Conservation (phyloP, 1,140 invertebrate genomes). For the Thaumatotibia leucotreta region DNA sequence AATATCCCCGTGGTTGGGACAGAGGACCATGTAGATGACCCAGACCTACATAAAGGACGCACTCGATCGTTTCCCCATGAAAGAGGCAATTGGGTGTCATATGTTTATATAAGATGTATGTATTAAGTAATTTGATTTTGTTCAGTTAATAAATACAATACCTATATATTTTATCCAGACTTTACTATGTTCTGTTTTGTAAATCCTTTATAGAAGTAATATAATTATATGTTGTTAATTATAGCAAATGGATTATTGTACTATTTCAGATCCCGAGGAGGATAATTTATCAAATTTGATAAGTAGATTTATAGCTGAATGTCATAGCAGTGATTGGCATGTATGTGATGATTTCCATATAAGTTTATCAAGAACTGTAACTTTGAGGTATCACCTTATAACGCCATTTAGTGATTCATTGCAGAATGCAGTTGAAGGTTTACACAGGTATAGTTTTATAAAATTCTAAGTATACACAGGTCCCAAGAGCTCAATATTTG, state of each 20-base stretch:
- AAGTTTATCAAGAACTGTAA: constrained; percentile 65
- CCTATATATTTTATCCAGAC: no score
- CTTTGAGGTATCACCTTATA: constrained; percentile 58
- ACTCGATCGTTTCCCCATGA: constrained; percentile 85
- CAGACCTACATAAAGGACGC: constrained; percentile 79
- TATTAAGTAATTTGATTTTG: constrained; percentile 27
- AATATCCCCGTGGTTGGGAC: constrained; percentile 32
- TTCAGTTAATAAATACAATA: no score
- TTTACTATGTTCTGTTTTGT: no score
- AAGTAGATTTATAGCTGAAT: constrained; percentile 35
- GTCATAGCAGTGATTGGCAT: constrained; percentile 32
- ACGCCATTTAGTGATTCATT: constrained; percentile 44
- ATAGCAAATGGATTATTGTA: constrained; percentile 7
- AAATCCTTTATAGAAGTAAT: no score
- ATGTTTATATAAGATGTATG: constrained; percentile 84
- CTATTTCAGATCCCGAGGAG: constrained; percentile 46
- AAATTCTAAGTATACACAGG: not conserved
- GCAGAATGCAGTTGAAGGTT: constrained; percentile 29
- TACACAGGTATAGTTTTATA: constrained; percentile 35
- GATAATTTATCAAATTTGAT: constrained; percentile 37
- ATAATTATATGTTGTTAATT: not conserved
- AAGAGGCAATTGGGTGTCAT: constrained; percentile 88
- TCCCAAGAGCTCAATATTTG: no score
- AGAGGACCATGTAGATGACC: constrained; percentile 76
- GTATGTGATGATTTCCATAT: constrained; percentile 61